Conservation (phyloP, 2,888 invertebrate genomes). For the Dynastes grantii region DNA sequence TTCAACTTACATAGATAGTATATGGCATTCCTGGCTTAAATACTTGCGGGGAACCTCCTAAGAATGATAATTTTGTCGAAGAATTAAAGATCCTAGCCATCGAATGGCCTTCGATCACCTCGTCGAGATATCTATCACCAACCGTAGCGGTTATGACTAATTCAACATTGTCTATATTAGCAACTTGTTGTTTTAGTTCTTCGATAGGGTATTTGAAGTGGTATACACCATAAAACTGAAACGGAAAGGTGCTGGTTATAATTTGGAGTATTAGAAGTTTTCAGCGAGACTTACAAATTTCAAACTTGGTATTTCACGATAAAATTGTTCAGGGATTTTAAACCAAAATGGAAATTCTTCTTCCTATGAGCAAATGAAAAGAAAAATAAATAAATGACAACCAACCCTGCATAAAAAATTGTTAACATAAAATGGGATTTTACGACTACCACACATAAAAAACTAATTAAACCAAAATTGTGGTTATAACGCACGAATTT, state of each 20-base stretch:
- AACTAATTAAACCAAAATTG: too few relatives aligned
- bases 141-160: slow-evolving; percentile 89
- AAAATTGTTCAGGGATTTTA: slow-evolving; percentile 75
- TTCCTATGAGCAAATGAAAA: slow-evolving; percentile 70
- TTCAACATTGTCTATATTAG: slow-evolving; percentile 84
- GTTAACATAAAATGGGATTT: too few relatives aligned
- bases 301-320: slow-evolving; percentile 79
- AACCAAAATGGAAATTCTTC: slow-evolving; percentile 90
- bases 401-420: not conserved
- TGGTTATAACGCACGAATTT: not conserved
- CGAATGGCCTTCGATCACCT: slow-evolving; percentile 89
- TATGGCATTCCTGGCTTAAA: slow-evolving; percentile 97
- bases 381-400: slow-evolving; percentile 37
- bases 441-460: too few relatives aligned
- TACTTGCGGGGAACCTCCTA: slow-evolving; percentile 93
- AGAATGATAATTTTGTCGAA: slow-evolving; percentile 85
- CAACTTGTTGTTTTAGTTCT: slow-evolving; percentile 81
- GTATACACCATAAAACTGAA: slow-evolving; percentile 90
- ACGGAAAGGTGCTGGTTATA: slow-evolving; percentile 48
- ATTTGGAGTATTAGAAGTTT: slow-evolving; percentile 3
- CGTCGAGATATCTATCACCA: slow-evolving; percentile 89
- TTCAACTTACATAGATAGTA: slow-evolving; percentile 81
- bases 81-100: slow-evolving; percentile 92
- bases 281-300: slow-evolving; percentile 76
- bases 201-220: slow-evolving; percentile 89